Percentiles rank a stretch among this genome's conserved stretches.
Conservation (phyloP, 2,113 vertebrate genomes). For the Scortum barcoo region DNA sequence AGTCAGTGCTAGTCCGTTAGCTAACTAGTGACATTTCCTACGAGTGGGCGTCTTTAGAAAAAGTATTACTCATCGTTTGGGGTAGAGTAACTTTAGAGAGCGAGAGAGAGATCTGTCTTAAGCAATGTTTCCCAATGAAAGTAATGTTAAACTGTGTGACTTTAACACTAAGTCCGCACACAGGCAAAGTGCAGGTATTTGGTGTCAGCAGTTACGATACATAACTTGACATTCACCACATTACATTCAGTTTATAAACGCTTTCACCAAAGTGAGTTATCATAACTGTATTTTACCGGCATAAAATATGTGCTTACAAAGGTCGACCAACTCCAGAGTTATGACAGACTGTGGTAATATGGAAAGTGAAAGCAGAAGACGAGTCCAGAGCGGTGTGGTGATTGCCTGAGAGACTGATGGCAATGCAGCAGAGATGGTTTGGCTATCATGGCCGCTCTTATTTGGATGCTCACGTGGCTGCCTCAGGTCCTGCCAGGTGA, state of each 20-base stretch:
- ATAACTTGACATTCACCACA: neutral
- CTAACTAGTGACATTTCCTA: neutral
- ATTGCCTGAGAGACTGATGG: neutral
- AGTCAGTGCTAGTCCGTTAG: neutral
- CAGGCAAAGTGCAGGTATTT: neutral
- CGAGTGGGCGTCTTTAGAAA: neutral
- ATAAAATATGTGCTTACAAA: neutral
- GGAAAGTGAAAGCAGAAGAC: conserved; percentile 22
- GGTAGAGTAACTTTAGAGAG: neutral
- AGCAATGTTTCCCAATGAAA: neutral
- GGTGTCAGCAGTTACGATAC: no score
- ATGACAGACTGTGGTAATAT: neutral
- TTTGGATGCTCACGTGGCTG: conserved; percentile 50
- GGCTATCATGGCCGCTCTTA: conserved; percentile 49
- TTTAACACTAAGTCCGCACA: neutral
- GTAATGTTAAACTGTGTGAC: neutral
- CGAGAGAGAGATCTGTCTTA: neutral
- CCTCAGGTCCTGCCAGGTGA: conserved; percentile 57
- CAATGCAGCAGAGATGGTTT: neutral
- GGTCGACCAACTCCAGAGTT: neutral
- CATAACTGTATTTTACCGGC: neutral
- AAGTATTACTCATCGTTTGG: neutral
- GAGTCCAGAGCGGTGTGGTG: neutral
- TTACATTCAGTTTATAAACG: neutral
- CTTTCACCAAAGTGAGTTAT: neutral